A percentile compares a stretch with the other conserved stretches of the same genome.
phyloP scores from a whole-genome alignment of 2,888 invertebrate species.

The Melinaea marsaeus region DNA sequence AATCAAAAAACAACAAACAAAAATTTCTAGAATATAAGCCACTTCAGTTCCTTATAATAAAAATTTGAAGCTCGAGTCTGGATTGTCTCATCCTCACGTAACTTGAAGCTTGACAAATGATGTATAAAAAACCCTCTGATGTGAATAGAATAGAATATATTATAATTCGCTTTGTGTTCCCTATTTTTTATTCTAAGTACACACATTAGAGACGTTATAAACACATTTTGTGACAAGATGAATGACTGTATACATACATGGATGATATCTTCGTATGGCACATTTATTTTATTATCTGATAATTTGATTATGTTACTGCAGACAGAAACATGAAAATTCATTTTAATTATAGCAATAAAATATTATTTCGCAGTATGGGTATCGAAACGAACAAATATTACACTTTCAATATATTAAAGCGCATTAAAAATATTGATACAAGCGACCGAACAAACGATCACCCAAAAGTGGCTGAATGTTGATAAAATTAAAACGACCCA shows the following conservation, averaged over 20 bases:
- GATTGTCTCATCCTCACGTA: constrained; percentile 8
- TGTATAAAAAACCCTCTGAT: constrained; percentile 11
- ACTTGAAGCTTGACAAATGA: constrained; percentile 15
- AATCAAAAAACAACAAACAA: too few species aligned
- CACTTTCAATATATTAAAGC: constrained; percentile 1
- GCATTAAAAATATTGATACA: constrained; percentile 5
- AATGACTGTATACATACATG: not conserved
- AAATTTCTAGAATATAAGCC: too few species aligned
- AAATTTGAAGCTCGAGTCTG: constrained; percentile 4
- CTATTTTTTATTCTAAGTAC: constrained; percentile 5
- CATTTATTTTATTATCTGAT: too few species aligned
- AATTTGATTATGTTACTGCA: too few species aligned
- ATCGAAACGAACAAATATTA: not conserved
- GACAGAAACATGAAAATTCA: too few species aligned
- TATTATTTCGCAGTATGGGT: not conserved
- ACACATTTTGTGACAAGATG: not conserved
- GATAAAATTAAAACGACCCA: constrained; percentile 1
- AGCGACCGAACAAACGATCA: not conserved
- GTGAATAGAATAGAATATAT: constrained; percentile 2
- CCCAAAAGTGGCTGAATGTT: constrained; percentile 5
- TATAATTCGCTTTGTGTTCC: not conserved
- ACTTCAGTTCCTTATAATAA: not conserved
- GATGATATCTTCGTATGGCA: not conserved
- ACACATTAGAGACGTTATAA: constrained; percentile 4
- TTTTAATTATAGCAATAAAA: not conserved